phyloP scores from a whole-genome alignment of 2,888 invertebrate genomes.

The Acronicta psi region DNA sequence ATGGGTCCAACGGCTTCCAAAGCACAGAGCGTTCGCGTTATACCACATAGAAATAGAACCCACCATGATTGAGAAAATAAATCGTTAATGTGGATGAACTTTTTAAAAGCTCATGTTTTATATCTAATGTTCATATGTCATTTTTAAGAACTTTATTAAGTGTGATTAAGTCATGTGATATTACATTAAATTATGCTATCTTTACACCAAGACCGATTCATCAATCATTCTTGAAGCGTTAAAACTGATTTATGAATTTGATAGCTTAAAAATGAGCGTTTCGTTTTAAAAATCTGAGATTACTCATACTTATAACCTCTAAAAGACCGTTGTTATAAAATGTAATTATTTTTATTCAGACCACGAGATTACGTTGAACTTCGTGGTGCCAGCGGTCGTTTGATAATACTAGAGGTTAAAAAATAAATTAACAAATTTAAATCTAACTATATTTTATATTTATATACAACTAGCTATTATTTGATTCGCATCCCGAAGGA shows the following conservation, averaged over 20 bases:
- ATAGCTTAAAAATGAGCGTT: slow-evolving; percentile 51
- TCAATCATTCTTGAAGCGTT: slow-evolving; percentile 52
- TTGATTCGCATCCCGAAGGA: too few species aligned
- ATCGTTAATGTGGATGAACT: slow-evolving; percentile 10
- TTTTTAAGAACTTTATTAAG: slow-evolving; percentile 47
- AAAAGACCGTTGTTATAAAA: slow-evolving; percentile 34
- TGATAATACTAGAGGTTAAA: slow-evolving; percentile 31
- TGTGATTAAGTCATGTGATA: slow-evolving; percentile 45
- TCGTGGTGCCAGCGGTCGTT: slow-evolving; percentile 19
- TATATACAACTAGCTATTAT: too few species aligned
- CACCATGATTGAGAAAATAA: slow-evolving; percentile 2
- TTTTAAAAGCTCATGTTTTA: slow-evolving; percentile 25
- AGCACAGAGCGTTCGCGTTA: too few species aligned
- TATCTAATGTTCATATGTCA: slow-evolving; percentile 39
- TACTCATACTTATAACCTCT: slow-evolving; percentile 47
- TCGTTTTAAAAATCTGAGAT: slow-evolving; percentile 44
- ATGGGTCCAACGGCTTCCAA: too few species aligned
- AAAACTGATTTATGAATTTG: slow-evolving; percentile 53
- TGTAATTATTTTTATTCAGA: slow-evolving; percentile 44
- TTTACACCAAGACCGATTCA: slow-evolving; percentile 46
- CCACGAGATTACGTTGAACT: slow-evolving; percentile 34
- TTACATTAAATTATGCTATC: slow-evolving; percentile 47
- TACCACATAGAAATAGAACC: too few species aligned
- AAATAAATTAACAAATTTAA: slow-evolving; percentile 23
- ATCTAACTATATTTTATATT: slow-evolving; percentile 1